Percentiles rank a stretch among this genome's conserved stretches.
Conservation (phyloP, 2,888 invertebrate species). For the Gymnosoma rotundatum region DNA sequence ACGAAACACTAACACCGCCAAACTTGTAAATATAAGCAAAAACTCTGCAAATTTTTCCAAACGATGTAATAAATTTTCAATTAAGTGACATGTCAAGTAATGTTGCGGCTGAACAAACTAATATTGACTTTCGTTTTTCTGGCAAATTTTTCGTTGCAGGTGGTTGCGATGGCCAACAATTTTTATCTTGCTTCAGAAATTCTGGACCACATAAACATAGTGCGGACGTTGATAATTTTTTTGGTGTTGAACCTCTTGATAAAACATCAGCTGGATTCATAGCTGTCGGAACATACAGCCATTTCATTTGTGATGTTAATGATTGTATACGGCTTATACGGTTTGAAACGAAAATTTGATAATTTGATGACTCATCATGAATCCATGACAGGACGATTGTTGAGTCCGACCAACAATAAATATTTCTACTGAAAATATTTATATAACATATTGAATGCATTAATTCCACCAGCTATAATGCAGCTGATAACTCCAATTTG, state of each 20-base stretch:
- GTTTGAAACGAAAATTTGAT: slow-evolving; percentile 11
- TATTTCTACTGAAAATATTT: too few species aligned
- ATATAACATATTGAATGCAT: too few species aligned
- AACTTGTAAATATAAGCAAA: slow-evolving; percentile 9
- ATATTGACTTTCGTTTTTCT: slow-evolving; percentile 5
- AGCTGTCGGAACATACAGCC: slow-evolving; percentile 41
- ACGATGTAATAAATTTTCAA: slow-evolving; percentile 47
- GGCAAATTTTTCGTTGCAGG: too few species aligned
- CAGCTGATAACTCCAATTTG: too few species aligned
- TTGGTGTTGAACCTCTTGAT: too few species aligned
- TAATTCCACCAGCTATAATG: too few species aligned
- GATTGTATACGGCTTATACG: slow-evolving; percentile 24
- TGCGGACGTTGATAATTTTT: too few species aligned
- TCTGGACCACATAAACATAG: too few species aligned
- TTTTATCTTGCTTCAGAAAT: too few species aligned
- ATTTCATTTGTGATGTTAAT: slow-evolving; percentile 37
- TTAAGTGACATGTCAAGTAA: slow-evolving; percentile 24
- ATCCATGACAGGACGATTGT: slow-evolving; percentile 59
- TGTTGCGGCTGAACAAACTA: neutral
- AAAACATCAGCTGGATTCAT: slow-evolving; percentile 2
- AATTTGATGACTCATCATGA: slow-evolving; percentile 20
- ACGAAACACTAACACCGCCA: neutral
- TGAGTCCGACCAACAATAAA: slow-evolving; percentile 9
- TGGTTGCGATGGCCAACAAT: too few species aligned
- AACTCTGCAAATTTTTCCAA: slow-evolving; percentile 18